These are phyloP conservation scores for Oxycera nigricornis DNA, from an alignment of 2,888 invertebrate genomes.

Conservation along the genomic window DNA sequence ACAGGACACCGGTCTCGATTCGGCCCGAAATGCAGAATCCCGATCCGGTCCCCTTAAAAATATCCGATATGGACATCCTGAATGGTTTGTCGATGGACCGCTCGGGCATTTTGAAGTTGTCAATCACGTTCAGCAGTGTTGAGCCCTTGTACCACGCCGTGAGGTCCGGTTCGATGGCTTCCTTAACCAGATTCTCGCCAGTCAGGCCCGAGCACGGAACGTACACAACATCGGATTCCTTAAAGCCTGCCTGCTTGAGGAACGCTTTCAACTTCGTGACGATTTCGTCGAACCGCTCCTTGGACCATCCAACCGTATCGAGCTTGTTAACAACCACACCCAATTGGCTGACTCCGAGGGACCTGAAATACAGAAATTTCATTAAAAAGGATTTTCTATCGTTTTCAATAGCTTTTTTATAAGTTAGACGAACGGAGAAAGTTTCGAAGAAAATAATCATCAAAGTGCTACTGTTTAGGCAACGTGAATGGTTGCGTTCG, in stretches of 20 bases:
- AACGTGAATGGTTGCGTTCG: too few relatives aligned
- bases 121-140: constrained; percentile 84
- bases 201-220: constrained; percentile 97
- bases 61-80: constrained; percentile 91
- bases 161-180: constrained; percentile 70
- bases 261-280: constrained; percentile 80
- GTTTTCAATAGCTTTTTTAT: too few relatives aligned
- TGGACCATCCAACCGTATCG: constrained; percentile 94
- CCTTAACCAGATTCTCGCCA: constrained; percentile 86
- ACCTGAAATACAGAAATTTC: constrained; percentile 52
- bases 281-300: constrained; percentile 90
- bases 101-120: constrained; percentile 85
- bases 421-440: too few relatives aligned
- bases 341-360: constrained; percentile 88
- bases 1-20: constrained; percentile 89
- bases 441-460: too few relatives aligned
- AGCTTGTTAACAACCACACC: constrained; percentile 97
- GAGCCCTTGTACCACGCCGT: constrained; percentile 84
- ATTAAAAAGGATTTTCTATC: constrained; percentile 31
- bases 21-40: constrained; percentile 90
- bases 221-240: constrained; percentile 84
- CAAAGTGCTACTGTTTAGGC: too few relatives aligned
- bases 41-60: constrained; percentile 92
- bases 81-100: constrained; percentile 88
- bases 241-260: constrained; percentile 90